Evolutionary conservation across 2,113 vertebrate genomes (phyloP).

Genomic region (Aptenodytes patagonicus): DNA sequence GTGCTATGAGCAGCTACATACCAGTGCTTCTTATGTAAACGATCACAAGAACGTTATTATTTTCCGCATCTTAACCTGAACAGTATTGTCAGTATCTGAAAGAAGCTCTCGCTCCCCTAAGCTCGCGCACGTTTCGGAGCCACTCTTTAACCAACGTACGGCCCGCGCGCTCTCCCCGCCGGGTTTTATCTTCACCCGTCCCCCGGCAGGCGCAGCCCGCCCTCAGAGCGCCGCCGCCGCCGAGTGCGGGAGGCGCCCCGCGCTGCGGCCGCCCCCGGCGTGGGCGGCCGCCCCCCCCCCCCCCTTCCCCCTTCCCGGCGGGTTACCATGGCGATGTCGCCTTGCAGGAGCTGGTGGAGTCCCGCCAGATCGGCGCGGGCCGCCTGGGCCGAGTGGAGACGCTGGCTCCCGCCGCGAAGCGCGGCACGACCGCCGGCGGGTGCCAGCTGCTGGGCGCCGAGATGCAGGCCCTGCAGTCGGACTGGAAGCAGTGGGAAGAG

Average conservation of each 20-base stretch:
- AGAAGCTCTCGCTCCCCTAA: not conserved
- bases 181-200: not conserved
- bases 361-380: constrained; percentile 83
- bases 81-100: not conserved
- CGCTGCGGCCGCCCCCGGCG: not conserved
- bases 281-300: too few relatives aligned
- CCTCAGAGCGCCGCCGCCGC: not conserved
- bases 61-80: not conserved
- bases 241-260: not conserved
- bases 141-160: not conserved
- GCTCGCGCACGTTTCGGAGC: not conserved
- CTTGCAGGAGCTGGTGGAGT: constrained; percentile 91
- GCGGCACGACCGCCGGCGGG: constrained; percentile 80
- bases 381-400: constrained; percentile 85
- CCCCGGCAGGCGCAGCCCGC: not conserved
- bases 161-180: not conserved
- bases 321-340: constrained; percentile 87
- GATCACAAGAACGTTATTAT: fast-evolving
- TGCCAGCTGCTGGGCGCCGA: constrained; percentile 86
- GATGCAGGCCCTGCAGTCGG: constrained; percentile 86
- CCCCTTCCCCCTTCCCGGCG: not conserved
- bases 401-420: constrained; percentile 77
- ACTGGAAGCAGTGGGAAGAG: constrained; percentile 94
- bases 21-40: not conserved
- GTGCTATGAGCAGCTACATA: not conserved